These are phyloP conservation scores for Agrilus biguttatus DNA, from an alignment of 2,888 invertebrate genomes.

Conservation along the genomic window DNA sequence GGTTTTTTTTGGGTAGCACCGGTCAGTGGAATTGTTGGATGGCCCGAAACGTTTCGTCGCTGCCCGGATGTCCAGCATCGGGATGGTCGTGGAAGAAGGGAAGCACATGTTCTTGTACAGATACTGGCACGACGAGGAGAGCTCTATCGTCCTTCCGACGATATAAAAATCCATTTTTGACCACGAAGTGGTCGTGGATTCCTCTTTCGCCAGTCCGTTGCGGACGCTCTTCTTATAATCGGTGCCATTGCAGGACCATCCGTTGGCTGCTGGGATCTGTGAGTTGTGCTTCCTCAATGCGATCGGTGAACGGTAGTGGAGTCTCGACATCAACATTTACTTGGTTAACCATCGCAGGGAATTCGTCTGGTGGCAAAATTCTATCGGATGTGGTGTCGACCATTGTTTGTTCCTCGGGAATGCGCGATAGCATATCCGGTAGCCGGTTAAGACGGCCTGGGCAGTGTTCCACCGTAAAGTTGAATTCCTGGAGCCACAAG, in stretches of 20 bases:
- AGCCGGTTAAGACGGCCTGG: conserved; percentile 10
- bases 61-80: conserved; percentile 11
- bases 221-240: no score
- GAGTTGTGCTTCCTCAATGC: background rate
- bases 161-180: background rate
- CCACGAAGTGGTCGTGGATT: background rate
- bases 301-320: background rate
- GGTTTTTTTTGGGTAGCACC: no score
- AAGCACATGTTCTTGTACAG: background rate
- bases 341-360: background rate
- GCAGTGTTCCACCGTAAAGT: conserved; percentile 13
- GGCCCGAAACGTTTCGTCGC: conserved; percentile 9
- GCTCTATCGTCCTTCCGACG: background rate
- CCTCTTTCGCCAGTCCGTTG: no score
- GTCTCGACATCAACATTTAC: background rate
- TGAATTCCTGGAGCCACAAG: conserved; percentile 10
- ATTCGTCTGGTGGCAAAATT: background rate
- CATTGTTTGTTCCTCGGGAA: conserved; percentile 1
- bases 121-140: background rate
- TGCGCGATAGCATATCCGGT: conserved; percentile 9
- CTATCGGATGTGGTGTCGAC: background rate
- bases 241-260: no score
- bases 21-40: conserved; percentile 8
- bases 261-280: no score
- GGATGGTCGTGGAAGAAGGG: conserved; percentile 7